Conservation (phyloP, 1,140 invertebrate genomes). For the Goniozus legneri region DNA sequence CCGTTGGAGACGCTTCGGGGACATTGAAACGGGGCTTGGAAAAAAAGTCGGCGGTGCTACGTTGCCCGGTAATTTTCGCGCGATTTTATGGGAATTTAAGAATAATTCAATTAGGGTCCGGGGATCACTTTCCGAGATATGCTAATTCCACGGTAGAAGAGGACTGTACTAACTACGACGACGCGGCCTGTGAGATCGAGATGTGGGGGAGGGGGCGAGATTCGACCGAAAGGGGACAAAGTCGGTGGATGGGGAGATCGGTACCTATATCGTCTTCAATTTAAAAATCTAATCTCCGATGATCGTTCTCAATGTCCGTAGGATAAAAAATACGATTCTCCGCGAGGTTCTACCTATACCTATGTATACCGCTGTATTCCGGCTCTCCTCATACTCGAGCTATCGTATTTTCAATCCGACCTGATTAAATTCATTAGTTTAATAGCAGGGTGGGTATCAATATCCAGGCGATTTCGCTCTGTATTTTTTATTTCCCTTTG, state of each 20-base stretch:
- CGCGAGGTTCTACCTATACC: conserved; percentile 28
- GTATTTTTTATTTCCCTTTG: not conserved
- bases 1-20: conserved; percentile 7
- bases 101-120: conserved; percentile 56
- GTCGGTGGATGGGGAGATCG: not conserved
- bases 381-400: conserved; percentile 27
- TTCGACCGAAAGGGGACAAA: conserved; percentile 1
- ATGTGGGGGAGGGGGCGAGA: conserved; percentile 2
- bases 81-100: conserved; percentile 57
- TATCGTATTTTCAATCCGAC: conserved; percentile 49
- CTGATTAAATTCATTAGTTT: conserved; percentile 57
- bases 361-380: conserved; percentile 10
- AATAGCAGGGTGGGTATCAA: conserved; percentile 48
- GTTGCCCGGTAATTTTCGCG: conserved; percentile 48
- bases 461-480: conserved; percentile 41
- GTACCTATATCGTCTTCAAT: conserved; percentile 43
- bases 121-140: conserved; percentile 54
- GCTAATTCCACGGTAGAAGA: conserved; percentile 46
- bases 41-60: conserved; percentile 24
- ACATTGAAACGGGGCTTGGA: conserved; percentile 4
- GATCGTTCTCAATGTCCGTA: conserved; percentile 44
- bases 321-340: conserved; percentile 22
- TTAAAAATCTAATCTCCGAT: conserved; percentile 57
- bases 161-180: conserved; percentile 19
- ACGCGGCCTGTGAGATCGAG: conserved; percentile 9